Evolutionary conservation across 1,140 invertebrate genomes (phyloP).

Genomic region (Pararge aegeria): DNA sequence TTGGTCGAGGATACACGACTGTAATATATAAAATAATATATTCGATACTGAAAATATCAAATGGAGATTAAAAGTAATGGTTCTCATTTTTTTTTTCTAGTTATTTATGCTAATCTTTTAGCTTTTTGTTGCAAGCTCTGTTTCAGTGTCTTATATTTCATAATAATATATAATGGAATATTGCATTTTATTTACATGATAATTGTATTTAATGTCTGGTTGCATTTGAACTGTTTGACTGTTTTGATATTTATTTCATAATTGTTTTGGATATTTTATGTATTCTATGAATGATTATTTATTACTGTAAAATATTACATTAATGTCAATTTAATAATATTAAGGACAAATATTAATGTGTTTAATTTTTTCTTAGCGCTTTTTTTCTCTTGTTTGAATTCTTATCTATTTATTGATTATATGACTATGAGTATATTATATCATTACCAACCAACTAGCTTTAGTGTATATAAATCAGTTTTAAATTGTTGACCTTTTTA

Average conservation of each 20-base stretch:
- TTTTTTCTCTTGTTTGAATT: background rate
- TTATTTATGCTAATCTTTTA: background rate
- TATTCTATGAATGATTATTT: constrained; percentile 4
- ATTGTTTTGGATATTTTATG: background rate
- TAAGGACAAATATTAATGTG: background rate
- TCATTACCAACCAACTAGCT: constrained; percentile 43
- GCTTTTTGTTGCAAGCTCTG: constrained; percentile 2
- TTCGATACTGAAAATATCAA: constrained; percentile 1
- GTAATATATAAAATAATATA: background rate
- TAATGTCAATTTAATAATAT: background rate
- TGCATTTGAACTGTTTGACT: constrained; percentile 43
- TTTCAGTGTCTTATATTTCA: constrained; percentile 18
- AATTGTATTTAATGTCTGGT: constrained; percentile 26
- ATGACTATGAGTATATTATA: constrained; percentile 36
- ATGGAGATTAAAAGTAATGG: constrained; percentile 3
- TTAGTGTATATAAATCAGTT: constrained; percentile 67
- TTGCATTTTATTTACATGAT: constrained; percentile 49
- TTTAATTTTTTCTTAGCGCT: background rate
- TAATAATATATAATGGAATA: constrained; percentile 17
- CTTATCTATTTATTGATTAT: constrained; percentile 1
- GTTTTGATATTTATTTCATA: constrained; percentile 6
- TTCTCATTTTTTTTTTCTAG: background rate
- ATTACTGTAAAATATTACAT: constrained; percentile 10
- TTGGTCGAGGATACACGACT: background rate
- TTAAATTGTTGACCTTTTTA: constrained; percentile 55